Conservation (phyloP, 2,888 invertebrate genomes). For the Heliconius aoede region DNA sequence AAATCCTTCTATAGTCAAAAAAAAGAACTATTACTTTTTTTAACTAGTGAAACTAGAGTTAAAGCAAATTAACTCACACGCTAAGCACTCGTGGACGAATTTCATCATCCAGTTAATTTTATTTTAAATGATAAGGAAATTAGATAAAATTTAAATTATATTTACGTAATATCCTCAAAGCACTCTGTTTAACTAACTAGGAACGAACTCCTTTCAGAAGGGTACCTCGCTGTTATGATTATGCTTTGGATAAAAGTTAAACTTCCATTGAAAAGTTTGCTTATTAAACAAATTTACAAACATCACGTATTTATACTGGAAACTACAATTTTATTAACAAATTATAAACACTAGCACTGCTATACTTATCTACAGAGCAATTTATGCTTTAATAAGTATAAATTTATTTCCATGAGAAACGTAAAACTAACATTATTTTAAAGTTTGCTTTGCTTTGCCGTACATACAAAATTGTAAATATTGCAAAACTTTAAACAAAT, state of each 20-base stretch:
- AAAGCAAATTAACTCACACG: background rate
- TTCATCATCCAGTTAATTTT: constrained; percentile 2
- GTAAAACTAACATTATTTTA: too few relatives aligned
- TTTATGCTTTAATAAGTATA: too few relatives aligned
- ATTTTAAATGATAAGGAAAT: constrained; percentile 24
- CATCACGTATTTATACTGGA: constrained; percentile 13
- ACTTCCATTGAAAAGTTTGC: constrained; percentile 25
- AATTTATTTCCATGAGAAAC: too few relatives aligned
- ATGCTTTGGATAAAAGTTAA: constrained; percentile 23
- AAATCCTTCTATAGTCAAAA: background rate
- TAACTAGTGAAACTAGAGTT: background rate
- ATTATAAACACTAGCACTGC: background rate
- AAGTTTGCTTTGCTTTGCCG: too few relatives aligned
- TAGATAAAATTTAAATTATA: constrained; percentile 24
- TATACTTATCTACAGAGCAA: too few relatives aligned
- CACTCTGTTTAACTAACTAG: constrained; percentile 28
- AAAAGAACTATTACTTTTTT: background rate
- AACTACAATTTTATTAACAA: constrained; percentile 9
- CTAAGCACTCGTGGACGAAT: background rate
- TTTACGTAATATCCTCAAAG: constrained; percentile 26
- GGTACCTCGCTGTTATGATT: constrained; percentile 26
- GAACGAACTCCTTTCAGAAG: constrained; percentile 25
- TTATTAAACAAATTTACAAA: constrained; percentile 21
- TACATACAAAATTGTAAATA: too few relatives aligned
- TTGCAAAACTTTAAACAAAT: too few relatives aligned